phyloP scores from a whole-genome alignment of 2,888 invertebrate species.

The Spilarctia lutea region DNA sequence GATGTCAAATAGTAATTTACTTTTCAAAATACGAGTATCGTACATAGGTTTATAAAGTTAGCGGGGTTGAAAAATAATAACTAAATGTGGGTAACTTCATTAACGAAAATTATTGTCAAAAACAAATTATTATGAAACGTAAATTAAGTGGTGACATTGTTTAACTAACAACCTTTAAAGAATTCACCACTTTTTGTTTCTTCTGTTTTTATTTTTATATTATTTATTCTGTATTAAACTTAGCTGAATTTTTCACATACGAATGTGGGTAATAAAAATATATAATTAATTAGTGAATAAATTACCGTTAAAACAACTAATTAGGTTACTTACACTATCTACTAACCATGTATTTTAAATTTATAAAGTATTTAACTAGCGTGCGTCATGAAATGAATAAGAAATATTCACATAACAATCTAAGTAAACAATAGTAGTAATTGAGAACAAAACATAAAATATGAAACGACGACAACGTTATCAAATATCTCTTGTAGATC shows the following conservation, averaged over 20 bases:
- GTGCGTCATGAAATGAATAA: not conserved
- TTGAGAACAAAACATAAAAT: not conserved
- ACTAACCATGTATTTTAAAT: not conserved
- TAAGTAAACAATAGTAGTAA: not conserved
- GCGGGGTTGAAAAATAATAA: not conserved
- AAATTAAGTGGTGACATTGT: too few species aligned
- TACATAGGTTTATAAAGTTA: not conserved
- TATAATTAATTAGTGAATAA: not conserved
- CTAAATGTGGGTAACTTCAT: not conserved
- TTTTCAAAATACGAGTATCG: not conserved
- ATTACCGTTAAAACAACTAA: not conserved
- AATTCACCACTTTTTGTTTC: too few species aligned
- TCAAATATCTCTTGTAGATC: slow-evolving; percentile 2
- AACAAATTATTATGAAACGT: not conserved
- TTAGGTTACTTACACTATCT: not conserved
- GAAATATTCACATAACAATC: not conserved
- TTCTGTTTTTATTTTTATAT: too few species aligned
- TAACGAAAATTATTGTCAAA: too few species aligned
- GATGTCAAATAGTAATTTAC: not conserved
- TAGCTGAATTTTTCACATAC: not conserved
- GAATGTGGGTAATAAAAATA: not conserved
- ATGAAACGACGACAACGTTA: not conserved
- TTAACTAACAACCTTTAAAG: too few species aligned
- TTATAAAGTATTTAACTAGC: not conserved
- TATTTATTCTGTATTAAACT: too few species aligned